Percentiles rank a stretch among this genome's conserved stretches.
These are phyloP conservation scores for Barypeithes pellucidus DNA, from an alignment of 2,888 invertebrate genomes.

Conservation along the genomic window DNA sequence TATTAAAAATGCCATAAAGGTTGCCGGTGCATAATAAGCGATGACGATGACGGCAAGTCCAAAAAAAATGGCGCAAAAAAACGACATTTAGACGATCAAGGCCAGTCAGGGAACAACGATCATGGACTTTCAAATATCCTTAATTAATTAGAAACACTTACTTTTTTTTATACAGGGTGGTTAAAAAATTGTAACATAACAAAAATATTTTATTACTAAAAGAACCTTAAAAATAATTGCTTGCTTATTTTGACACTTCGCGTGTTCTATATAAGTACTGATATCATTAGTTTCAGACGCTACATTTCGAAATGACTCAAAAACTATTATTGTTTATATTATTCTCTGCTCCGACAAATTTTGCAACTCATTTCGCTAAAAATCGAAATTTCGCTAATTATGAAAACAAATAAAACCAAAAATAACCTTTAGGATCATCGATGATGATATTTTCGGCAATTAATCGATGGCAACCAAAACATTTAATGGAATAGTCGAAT, in stretches of 20 bases:
- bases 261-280: too few species aligned
- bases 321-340: neutral
- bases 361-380: neutral
- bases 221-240: too few species aligned
- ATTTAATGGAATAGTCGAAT: neutral
- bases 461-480: neutral
- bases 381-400: neutral
- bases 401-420: constrained; percentile 1
- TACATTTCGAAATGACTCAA: too few species aligned
- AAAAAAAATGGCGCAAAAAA: constrained; percentile 30
- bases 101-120: constrained; percentile 20
- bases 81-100: constrained; percentile 40
- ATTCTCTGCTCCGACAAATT: neutral
- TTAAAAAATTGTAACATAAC: neutral
- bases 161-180: neutral
- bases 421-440: constrained; percentile 1
- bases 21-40: constrained; percentile 19
- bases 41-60: neutral
- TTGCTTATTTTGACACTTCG: too few species aligned
- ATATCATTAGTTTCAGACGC: too few species aligned
- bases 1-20: constrained; percentile 2
- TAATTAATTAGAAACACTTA: constrained; percentile 23
- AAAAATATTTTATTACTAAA: too few species aligned
- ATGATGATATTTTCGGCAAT: neutral
- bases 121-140: constrained; percentile 35